Base-by-base conservation (phyloP, 2,888 invertebrate genomes). In the Tribolium freemani region DNA sequence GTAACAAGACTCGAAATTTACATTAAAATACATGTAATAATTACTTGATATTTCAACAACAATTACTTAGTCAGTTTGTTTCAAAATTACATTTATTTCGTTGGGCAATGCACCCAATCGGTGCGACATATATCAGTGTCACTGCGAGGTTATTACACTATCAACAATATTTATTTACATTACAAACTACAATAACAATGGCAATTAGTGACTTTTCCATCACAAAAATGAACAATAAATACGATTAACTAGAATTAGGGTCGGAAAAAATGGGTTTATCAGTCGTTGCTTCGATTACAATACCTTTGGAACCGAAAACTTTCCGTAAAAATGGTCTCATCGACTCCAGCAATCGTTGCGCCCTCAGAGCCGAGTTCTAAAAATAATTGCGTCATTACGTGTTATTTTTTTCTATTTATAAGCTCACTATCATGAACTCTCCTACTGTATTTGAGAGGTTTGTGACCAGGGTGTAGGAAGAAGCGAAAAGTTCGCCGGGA, bases 351-450 rank as follows among this genome's bases (percentile, higher is more conserved):
- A 94, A 89, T 20, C 90, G 89, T 82, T 93, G 92, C 81, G 93
- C 92, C 69, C 94, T 90, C 76, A 92, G 90, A 30, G 94, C 94
- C 3, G 94, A 92, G 85, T 93, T 94, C 94, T 94, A 89, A 16
- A 91, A 91, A 58, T 74, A 38, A 38, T 38, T 38, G n/a, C n/a
- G 38, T 38, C 5, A 38, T 0, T 38, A 38, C 38, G 38, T 3
- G n/a, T n/a, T 6, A 38, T 38, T 38, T 5, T 8, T 44, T 20
- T n/a, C n/a, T 9, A 68, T 30, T 56, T 57, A 26, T 16, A 11
- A 54, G 84, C 86, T 86, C 86, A 93, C 93, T 87, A 92, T 90
- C 79, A 93, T 90, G 71, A 91, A 89, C 80, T 90, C 91, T 44
- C 91, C 92, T 79, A 91, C 84, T 74, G 91, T 86, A 83, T 90